These are phyloP conservation scores for Globodera ellingtonae DNA, from an alignment of 1,140 invertebrate species.

Conservation along the genomic window DNA sequence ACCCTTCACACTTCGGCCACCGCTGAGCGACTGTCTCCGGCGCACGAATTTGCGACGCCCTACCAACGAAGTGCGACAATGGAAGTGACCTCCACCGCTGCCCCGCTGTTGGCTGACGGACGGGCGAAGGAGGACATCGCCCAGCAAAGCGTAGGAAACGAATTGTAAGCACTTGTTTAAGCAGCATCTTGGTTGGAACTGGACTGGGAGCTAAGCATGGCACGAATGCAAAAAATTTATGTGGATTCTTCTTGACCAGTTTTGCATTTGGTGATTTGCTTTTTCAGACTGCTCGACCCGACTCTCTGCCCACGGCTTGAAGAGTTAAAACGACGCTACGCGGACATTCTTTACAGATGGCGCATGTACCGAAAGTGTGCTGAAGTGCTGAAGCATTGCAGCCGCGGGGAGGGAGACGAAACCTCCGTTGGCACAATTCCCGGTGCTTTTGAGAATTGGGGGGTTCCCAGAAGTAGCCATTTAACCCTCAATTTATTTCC, in stretches of 20 bases:
- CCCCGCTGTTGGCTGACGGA: too few species aligned
- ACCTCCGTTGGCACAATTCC: slow-evolving; percentile 13
- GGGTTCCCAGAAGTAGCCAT: not conserved
- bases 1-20: not conserved
- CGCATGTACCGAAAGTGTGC: slow-evolving; percentile 39
- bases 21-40: slow-evolving; percentile 8
- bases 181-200: too few species aligned
- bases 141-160: not conserved
- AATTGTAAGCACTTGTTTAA: not conserved
- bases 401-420: slow-evolving; percentile 16
- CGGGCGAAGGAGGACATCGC: not conserved
- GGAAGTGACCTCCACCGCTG: not conserved
- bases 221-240: too few species aligned
- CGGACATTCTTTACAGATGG: slow-evolving; percentile 38
- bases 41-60: not conserved
- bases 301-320: slow-evolving; percentile 24
- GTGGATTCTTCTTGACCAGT: not conserved
- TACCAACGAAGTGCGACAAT: slow-evolving; percentile 1
- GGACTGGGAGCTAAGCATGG: too few species aligned
- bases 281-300: slow-evolving; percentile 34
- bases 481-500: slow-evolving; percentile 9
- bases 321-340: slow-evolving; percentile 27
- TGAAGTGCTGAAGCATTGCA: slow-evolving; percentile 41
- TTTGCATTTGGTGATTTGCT: not conserved
- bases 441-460: not conserved